Base-by-base conservation (phyloP, 64 coral and sea anemone species). In the Actinia tenebrosa region DNA sequence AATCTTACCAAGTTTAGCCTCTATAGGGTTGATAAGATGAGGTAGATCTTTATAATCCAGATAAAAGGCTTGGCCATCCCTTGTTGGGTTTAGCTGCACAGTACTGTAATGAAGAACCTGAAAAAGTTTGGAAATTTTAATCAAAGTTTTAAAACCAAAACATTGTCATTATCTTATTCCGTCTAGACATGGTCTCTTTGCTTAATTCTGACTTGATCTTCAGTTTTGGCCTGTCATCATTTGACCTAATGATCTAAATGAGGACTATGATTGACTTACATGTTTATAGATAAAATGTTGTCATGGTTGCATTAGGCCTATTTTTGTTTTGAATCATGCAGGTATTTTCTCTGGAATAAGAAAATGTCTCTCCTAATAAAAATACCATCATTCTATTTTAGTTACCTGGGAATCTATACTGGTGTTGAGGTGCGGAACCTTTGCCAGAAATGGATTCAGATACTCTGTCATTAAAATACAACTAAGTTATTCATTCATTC, bases 21-120 rank as follows among this genome's bases (percentile, higher is more conserved):
- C 96, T 77, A 99, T 89, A 10, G 97, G 97, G 80, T 99, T 99
- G 15, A 99, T 95, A 90, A 99, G 94, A 66, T 95, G 97, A 86
- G 97, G 93, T 17, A 99, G 79, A 87, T 99, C 97, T 44, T 85
- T 17, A 19, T 92, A 60, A 7, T 54, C 53, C 58, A 99, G 78
- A 68, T 89, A 95, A 62, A 88, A 84, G 53, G 50, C 37, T 43
- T 86, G 27, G n/a, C 68, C 89, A 64, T 89, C 68, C 17, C 85
- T 92, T 25, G 50, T 83, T 58, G 93, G 93, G 17, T 87, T 92
- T 20, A 99, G 59, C 71, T 79, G 69, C 25, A 99, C 84, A 58
- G 63, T 88, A 30, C 97, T 95, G 69, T 99, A 99, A 78, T 99
- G 93, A 14, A 99, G 71, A 71, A 99, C 89, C 95, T 98, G 80